Conservation (phyloP, 1,140 invertebrate genomes). For the Prorops nasuta region DNA sequence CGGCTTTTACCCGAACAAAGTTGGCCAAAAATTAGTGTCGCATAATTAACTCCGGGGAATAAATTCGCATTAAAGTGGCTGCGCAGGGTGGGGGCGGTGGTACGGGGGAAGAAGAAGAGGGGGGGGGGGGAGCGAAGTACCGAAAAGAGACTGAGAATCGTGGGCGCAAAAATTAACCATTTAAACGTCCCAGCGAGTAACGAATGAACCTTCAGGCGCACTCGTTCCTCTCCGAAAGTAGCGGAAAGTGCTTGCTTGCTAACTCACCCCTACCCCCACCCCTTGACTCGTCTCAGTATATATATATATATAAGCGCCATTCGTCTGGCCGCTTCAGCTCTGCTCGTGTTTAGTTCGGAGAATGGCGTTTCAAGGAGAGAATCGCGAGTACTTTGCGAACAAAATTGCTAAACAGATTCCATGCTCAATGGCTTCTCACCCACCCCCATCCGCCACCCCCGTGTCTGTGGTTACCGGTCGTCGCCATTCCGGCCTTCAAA, state of each 20-base stretch:
- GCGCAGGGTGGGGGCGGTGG: background rate
- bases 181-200: constrained; percentile 39
- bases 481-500: too few species aligned
- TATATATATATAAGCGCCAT: too few species aligned
- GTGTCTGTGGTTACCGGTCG: too few species aligned
- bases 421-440: constrained; percentile 9
- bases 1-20: constrained; percentile 40
- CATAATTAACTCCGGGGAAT: constrained; percentile 51
- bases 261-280: too few species aligned
- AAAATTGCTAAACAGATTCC: constrained; percentile 17
- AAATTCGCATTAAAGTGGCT: constrained; percentile 47
- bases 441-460: too few species aligned
- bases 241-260: constrained; percentile 14
- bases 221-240: constrained; percentile 23
- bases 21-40: constrained; percentile 51
- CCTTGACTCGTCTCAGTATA: too few species aligned
- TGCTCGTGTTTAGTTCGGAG: too few species aligned
- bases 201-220: constrained; percentile 43
- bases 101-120: constrained; percentile 2
- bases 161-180: constrained; percentile 47
- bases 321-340: too few species aligned
- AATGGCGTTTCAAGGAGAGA: constrained; percentile 1
- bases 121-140: background rate
- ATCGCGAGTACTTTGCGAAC: constrained; percentile 9
- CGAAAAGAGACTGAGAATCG: constrained; percentile 31